phyloP scores from a whole-genome alignment of 2,113 vertebrate species.

The Hypanus sabinus region DNA sequence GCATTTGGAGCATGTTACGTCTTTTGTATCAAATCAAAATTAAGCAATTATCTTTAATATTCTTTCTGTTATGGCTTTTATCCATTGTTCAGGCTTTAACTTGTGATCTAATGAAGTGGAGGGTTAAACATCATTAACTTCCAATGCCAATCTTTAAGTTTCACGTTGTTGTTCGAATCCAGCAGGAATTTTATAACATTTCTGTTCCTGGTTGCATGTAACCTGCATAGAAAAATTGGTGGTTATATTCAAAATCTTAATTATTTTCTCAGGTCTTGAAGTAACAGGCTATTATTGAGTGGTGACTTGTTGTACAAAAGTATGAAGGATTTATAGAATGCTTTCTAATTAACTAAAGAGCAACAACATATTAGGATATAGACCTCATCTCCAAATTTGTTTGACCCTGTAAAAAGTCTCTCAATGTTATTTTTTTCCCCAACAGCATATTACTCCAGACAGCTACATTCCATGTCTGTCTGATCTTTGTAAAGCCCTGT shows the following conservation, averaged over 20 bases:
- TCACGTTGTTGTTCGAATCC: not conserved
- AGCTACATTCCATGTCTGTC: constrained; percentile 96
- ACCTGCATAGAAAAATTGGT: too few relatives aligned
- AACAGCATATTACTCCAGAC: constrained; percentile 87
- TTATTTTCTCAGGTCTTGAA: not conserved
- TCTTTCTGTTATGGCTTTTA: not conserved
- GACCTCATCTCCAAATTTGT: not conserved
- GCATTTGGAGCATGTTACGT: not conserved
- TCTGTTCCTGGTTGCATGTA: not conserved
- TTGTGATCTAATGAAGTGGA: not conserved
- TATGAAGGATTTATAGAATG: not conserved
- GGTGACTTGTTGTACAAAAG: not conserved
- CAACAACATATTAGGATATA: not conserved
- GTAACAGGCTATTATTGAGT: not conserved
- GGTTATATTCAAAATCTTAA: too few relatives aligned
- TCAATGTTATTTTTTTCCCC: constrained; percentile 41
- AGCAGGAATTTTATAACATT: not conserved
- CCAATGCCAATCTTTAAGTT: not conserved
- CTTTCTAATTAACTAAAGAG: not conserved
- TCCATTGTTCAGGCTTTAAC: not conserved
- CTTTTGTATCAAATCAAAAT: not conserved
- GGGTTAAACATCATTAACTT: not conserved
- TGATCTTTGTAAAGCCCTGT: constrained; percentile 93
- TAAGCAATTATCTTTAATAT: not conserved
- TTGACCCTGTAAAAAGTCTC: not conserved